Percentiles rank a stretch among this genome's conserved stretches.
Evolutionary conservation across 1,140 invertebrate species (phyloP).

Genomic region (Apis dorsata): DNA sequence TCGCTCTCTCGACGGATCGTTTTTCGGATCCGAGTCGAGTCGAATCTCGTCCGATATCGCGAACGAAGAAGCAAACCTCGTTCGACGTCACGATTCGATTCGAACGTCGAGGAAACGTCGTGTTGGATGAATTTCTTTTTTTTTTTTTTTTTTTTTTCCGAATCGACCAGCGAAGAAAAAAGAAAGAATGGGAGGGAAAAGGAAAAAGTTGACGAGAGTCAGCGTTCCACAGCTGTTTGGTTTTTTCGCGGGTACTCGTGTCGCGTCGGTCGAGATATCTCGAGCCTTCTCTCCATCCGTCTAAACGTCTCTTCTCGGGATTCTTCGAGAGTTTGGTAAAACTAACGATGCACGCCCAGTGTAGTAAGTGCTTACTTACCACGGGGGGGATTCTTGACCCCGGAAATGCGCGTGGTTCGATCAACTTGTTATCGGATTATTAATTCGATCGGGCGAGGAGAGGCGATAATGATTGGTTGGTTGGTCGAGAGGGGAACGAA

Average conservation of each 20-base stretch:
- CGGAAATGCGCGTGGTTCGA: slow-evolving; percentile 30
- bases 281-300: neutral
- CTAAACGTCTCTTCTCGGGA: neutral
- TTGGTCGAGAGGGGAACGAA: no score
- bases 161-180: neutral
- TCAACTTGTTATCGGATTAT: slow-evolving; percentile 14
- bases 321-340: slow-evolving; percentile 19
- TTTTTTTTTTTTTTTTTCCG: no score
- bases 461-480: neutral
- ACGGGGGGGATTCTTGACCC: slow-evolving; percentile 18
- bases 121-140: neutral
- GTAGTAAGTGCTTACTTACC: neutral
- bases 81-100: neutral
- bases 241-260: slow-evolving; percentile 12
- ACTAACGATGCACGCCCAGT: neutral
- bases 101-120: neutral
- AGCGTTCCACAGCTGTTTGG: slow-evolving; percentile 40
- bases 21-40: neutral
- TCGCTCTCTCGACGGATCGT: neutral
- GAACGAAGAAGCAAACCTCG: slow-evolving; percentile 7
- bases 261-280: slow-evolving; percentile 35
- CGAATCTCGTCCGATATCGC: neutral
- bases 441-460: slow-evolving; percentile 33
- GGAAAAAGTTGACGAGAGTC: slow-evolving; percentile 56
- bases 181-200: neutral